phyloP scores from a whole-genome alignment of 2,888 invertebrate genomes.

The Heterodera filipjevi region DNA sequence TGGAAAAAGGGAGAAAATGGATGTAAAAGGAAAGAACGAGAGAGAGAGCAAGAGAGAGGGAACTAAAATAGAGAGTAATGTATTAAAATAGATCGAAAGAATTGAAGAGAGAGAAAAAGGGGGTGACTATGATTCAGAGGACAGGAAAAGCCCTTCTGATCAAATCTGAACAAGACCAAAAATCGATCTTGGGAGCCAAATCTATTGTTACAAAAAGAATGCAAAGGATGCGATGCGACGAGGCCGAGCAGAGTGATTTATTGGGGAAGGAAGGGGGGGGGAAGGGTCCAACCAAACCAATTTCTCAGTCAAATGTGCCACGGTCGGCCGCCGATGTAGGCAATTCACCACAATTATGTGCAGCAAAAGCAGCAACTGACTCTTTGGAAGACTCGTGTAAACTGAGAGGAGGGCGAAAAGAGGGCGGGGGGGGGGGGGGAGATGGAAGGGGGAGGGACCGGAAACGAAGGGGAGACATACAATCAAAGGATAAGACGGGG shows the following conservation, averaged over 20 bases:
- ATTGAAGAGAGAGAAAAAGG: background rate
- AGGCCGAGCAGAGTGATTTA: background rate
- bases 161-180: background rate
- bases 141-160: no score
- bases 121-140: background rate
- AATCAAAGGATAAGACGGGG: background rate
- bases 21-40: background rate
- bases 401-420: background rate
- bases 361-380: constrained; percentile 2
- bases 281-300: background rate
- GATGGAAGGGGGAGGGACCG: background rate
- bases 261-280: background rate
- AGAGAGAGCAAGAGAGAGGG: background rate
- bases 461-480: background rate
- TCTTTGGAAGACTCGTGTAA: background rate
- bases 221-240: background rate
- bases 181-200: background rate
- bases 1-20: background rate
- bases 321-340: no score
- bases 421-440: background rate
- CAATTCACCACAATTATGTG: constrained; percentile 3
- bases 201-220: background rate
- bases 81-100: no score
- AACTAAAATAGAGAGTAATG: background rate
- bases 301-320: background rate